Evolutionary conservation across 2,113 vertebrate genomes (phyloP).

Genomic region (Lipophrys pholis): DNA sequence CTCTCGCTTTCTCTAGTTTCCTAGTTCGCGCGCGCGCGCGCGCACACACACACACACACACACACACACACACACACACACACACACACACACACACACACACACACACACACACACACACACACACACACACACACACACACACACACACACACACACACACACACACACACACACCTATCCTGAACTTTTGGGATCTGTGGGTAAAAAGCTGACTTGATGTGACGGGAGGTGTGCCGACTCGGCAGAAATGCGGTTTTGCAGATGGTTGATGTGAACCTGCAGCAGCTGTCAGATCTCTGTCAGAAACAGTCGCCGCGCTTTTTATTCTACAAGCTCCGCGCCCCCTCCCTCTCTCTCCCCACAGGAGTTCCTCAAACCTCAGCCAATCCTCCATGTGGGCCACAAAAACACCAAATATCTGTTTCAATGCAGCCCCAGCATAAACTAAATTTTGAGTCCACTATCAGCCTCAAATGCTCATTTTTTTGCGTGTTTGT

Average conservation of each 20-base stretch:
- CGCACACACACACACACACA: slow-evolving; percentile 20
- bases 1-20: slow-evolving; percentile 4
- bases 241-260: slow-evolving; percentile 60
- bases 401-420: slow-evolving; percentile 7
- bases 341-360: slow-evolving; percentile 25
- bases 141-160: slow-evolving; percentile 27
- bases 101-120: slow-evolving; percentile 52
- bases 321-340: slow-evolving; percentile 62
- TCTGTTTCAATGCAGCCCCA: neutral
- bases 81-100: slow-evolving; percentile 44
- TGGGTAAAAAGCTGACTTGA: slow-evolving; percentile 72
- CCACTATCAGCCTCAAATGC: too few species aligned
- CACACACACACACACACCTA: slow-evolving; percentile 31
- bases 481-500: too few species aligned
- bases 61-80: slow-evolving; percentile 27
- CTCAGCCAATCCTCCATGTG: slow-evolving; percentile 21
- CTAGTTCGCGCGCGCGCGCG: slow-evolving; percentile 45
- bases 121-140: slow-evolving; percentile 21
- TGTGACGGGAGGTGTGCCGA: slow-evolving; percentile 70
- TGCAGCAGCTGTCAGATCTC: slow-evolving; percentile 74
- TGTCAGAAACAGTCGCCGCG: slow-evolving; percentile 48
- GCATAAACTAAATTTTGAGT: neutral
- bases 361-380: slow-evolving; percentile 53
- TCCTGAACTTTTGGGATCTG: slow-evolving; percentile 61
- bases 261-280: slow-evolving; percentile 67